Conservation (phyloP, 2,888 invertebrate genomes). For the Cistogaster globosa region DNA sequence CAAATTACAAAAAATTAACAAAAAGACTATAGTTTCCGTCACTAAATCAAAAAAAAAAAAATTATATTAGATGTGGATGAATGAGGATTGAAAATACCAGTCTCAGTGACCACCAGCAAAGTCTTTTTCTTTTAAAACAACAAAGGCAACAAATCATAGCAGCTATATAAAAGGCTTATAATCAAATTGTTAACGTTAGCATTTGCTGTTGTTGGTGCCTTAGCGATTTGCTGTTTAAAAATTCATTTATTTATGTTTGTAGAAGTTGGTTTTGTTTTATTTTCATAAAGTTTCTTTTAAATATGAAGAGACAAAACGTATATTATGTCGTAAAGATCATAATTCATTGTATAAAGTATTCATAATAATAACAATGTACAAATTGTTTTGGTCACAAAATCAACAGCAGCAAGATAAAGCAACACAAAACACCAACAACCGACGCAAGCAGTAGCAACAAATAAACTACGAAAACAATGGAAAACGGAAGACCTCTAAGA, state of each 20-base stretch:
- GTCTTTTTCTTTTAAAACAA: constrained; percentile 33
- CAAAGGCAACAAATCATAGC: constrained; percentile 47
- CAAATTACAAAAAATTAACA: constrained; percentile 32
- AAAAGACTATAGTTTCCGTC: constrained; percentile 30
- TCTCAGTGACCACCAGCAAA: constrained; percentile 58
- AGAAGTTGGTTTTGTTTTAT: constrained; percentile 17
- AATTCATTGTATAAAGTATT: constrained; percentile 71
- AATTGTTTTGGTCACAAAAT: constrained; percentile 69
- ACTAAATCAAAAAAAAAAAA: constrained; percentile 11
- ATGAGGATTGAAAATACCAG: constrained; percentile 9
- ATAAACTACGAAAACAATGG: constrained; percentile 59
- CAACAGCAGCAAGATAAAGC: constrained; percentile 15
- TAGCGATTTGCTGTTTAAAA: constrained; percentile 23
- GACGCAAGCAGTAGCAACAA: constrained; percentile 32
- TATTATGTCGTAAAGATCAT: constrained; percentile 71
- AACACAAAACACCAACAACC: constrained; percentile 20
- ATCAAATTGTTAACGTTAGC: constrained; percentile 64
- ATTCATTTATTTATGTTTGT: constrained; percentile 9
- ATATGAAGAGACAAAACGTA: constrained; percentile 50
- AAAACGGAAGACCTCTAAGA: constrained; percentile 51
- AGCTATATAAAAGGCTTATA: constrained; percentile 37
- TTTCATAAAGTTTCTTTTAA: background rate
- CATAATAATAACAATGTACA: constrained; percentile 70
- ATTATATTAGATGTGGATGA: constrained; percentile 42
- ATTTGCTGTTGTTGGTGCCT: constrained; percentile 45